These are phyloP conservation scores for Trachelus stipa DNA, from an alignment of 2,888 invertebrate genomes.

Conservation along the genomic window DNA sequence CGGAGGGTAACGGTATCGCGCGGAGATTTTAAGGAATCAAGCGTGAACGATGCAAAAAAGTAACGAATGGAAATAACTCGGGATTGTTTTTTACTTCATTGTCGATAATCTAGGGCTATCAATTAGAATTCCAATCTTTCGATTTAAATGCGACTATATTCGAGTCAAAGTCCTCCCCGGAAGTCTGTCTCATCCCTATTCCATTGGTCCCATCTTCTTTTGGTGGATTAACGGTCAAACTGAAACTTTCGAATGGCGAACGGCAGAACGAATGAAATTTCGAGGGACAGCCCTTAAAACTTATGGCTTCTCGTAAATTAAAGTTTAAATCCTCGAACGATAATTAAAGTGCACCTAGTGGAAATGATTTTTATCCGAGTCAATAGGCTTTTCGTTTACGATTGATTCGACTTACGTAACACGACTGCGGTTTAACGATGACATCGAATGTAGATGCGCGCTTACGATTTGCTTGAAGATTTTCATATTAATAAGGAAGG, in stretches of 20 bases:
- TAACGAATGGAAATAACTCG: constrained; percentile 31
- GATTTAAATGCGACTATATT: constrained; percentile 10
- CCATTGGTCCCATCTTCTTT: background rate
- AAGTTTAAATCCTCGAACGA: constrained; percentile 44
- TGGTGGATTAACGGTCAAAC: constrained; percentile 41
- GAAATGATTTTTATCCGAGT: background rate
- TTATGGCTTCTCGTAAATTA: constrained; percentile 41
- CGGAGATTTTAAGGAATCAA: constrained; percentile 10
- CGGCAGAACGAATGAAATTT: constrained; percentile 39
- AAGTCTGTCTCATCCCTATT: background rate
- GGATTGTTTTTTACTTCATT: constrained; percentile 22
- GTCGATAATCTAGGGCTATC: constrained; percentile 51
- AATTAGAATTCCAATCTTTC: constrained; percentile 56
- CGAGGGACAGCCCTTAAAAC: constrained; percentile 2
- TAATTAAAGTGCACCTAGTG: constrained; percentile 35
- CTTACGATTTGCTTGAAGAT: background rate
- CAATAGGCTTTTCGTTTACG: background rate
- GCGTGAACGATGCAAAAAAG: constrained; percentile 27
- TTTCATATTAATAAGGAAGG: background rate
- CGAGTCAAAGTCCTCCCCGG: background rate
- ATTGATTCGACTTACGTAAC: background rate
- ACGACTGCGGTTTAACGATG: background rate
- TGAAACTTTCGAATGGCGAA: constrained; percentile 39
- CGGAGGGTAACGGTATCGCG: constrained; percentile 21
- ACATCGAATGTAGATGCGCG: background rate